These are phyloP conservation scores for Lepidocolaptes lacrymiger DNA, from an alignment of 2,797 vertebrate genomes.

Conservation along the genomic window DNA sequence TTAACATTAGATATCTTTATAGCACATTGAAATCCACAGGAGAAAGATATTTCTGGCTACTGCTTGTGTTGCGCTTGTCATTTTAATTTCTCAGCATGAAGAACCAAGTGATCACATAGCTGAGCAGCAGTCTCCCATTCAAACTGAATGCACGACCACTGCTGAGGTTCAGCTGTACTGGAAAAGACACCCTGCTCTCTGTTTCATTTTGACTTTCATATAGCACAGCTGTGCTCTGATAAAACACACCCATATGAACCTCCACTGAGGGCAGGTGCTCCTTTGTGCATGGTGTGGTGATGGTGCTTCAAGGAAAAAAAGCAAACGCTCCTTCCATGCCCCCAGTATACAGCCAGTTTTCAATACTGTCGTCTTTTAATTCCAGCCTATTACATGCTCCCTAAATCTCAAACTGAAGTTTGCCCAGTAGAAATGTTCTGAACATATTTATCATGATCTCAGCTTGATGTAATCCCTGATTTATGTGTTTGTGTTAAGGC, in stretches of 20 bases:
- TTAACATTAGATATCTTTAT: not conserved
- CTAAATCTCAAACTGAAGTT: slow-evolving; percentile 49
- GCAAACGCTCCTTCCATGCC: not conserved
- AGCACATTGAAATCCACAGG: not conserved
- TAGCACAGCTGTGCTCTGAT: not conserved
- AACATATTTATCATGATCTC: slow-evolving; percentile 70
- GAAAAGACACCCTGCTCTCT: not conserved
- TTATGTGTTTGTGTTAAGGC: slow-evolving; percentile 61
- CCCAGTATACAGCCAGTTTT: slow-evolving; percentile 12
- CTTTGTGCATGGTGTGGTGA: not conserved
- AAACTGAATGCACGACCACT: not conserved
- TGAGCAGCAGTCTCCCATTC: slow-evolving; percentile 6
- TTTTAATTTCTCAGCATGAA: not conserved
- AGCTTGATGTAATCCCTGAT: slow-evolving; percentile 65
- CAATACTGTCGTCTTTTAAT: slow-evolving; percentile 63
- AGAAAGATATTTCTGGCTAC: not conserved
- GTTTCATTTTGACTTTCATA: not conserved
- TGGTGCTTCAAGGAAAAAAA: not conserved
- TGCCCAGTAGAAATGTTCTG: slow-evolving; percentile 49
- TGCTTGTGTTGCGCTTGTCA: not conserved
- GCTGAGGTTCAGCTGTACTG: not conserved
- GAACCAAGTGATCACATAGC: not conserved
- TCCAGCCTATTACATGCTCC: slow-evolving; percentile 5
- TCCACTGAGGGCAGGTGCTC: not conserved
- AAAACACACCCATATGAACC: not conserved